Evolutionary conservation across 2,888 invertebrate genomes (phyloP).

Genomic region (Frankliniella fusca): DNA sequence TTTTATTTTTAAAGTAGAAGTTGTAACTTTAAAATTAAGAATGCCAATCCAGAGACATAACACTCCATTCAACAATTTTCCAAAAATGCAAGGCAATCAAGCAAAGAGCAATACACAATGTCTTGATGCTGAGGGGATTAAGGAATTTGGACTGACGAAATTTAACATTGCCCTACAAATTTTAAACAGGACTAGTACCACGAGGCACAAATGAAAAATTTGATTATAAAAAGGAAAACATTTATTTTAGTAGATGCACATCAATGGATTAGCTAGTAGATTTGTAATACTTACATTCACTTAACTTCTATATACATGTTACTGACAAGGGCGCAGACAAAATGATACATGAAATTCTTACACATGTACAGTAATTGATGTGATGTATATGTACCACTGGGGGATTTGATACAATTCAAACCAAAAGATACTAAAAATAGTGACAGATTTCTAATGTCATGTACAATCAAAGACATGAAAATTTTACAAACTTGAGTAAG

Average conservation of each 20-base stretch:
- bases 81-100: background rate
- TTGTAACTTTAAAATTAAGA: background rate
- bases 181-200: background rate
- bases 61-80: background rate
- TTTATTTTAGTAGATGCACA: background rate
- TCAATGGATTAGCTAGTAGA: background rate
- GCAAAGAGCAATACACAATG: background rate
- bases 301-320: constrained; percentile 19
- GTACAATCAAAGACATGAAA: background rate
- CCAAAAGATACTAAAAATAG: background rate
- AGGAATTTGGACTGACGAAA: no score
- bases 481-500: background rate
- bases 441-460: background rate
- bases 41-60: background rate
- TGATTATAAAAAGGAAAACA: background rate
- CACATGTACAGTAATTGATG: constrained; percentile 7
- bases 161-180: no score
- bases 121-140: no score
- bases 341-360: background rate
- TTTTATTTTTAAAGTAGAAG: constrained; percentile 12
- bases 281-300: background rate
- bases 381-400: background rate
- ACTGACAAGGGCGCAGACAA: constrained; percentile 10
- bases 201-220: background rate
- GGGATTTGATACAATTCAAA: background rate